Evolutionary conservation across 2,888 invertebrate species (phyloP).

Genomic region (Ormyrus thymus): DNA sequence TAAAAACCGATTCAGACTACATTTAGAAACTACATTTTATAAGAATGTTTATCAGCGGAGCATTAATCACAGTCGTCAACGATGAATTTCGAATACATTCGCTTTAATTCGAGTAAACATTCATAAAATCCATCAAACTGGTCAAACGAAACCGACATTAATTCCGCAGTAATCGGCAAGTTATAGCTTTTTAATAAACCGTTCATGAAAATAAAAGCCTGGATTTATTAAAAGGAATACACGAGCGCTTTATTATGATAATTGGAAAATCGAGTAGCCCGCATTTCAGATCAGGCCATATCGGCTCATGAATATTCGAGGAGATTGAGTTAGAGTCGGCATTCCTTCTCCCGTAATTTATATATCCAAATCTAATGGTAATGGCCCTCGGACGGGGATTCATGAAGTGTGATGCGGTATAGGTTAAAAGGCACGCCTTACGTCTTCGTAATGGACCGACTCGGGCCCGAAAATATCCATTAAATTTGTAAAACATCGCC

Average conservation of each 20-base stretch:
- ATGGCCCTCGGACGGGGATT: constrained; percentile 4
- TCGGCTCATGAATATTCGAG: constrained; percentile 40
- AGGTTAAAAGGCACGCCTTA: constrained; percentile 35
- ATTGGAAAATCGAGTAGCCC: background rate
- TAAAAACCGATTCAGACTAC: too few species aligned
- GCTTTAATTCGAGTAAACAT: background rate
- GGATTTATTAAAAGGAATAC: background rate
- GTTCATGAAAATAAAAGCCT: constrained; percentile 7
- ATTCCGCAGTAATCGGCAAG: constrained; percentile 13
- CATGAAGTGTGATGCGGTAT: constrained; percentile 41
- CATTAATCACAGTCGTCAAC: too few species aligned
- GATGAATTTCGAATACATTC: too few species aligned
- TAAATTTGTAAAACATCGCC: constrained; percentile 36
- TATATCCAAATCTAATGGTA: constrained; percentile 37
- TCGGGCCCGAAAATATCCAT: constrained; percentile 8
- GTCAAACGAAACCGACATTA: constrained; percentile 17
- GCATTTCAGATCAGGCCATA: background rate
- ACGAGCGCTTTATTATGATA: constrained; percentile 31
- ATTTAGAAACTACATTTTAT: too few species aligned
- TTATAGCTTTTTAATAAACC: constrained; percentile 20
- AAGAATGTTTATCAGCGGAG: too few species aligned
- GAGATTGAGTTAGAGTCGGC: background rate
- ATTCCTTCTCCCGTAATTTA: constrained; percentile 18
- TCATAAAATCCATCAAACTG: constrained; percentile 8
- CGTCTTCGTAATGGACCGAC: constrained; percentile 28